A percentile compares a stretch with the other conserved stretches of the same genome.
Conservation (phyloP, 2,797 vertebrate genomes). For the Orestias chungarensis region DNA sequence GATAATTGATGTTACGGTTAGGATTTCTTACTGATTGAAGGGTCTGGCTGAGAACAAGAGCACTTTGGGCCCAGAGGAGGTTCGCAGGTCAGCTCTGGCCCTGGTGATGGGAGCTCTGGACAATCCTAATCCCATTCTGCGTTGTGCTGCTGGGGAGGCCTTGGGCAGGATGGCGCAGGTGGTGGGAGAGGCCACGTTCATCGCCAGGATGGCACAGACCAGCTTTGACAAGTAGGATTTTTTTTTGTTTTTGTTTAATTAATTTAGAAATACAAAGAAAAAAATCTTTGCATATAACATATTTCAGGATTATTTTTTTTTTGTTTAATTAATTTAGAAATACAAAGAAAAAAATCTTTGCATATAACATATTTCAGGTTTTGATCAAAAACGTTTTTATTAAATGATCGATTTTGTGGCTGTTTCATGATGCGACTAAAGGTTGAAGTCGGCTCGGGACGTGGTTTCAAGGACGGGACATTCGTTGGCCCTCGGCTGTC, state of each 20-base stretch:
- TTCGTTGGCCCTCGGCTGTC: constrained; percentile 96
- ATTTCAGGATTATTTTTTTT: not conserved
- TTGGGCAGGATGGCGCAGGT: constrained; percentile 99
- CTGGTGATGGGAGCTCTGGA: constrained; percentile 98
- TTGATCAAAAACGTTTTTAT: not conserved
- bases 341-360: not conserved
- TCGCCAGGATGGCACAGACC: constrained; percentile 97
- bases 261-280: not conserved
- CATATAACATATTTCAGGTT: too few species aligned
- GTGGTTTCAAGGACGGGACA: constrained; percentile 98
- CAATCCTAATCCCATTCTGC: constrained; percentile 96
- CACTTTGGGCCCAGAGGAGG: constrained; percentile 95
- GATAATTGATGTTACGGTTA: constrained; percentile 2
- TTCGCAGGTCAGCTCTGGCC: constrained; percentile 94
- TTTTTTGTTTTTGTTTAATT: not conserved
- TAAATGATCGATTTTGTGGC: not conserved
- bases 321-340: not conserved
- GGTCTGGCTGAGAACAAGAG: constrained; percentile 99
- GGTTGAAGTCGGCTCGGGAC: constrained; percentile 96
- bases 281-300: not conserved
- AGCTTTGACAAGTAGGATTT: constrained; percentile 96
- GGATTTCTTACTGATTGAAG: constrained; percentile 66
- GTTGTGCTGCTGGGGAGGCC: constrained; percentile 97
- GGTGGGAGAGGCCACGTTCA: constrained; percentile 97
- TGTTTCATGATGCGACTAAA: constrained; percentile 54